Conservation (phyloP, 2,797 vertebrate species). For the Selene dorsalis region DNA sequence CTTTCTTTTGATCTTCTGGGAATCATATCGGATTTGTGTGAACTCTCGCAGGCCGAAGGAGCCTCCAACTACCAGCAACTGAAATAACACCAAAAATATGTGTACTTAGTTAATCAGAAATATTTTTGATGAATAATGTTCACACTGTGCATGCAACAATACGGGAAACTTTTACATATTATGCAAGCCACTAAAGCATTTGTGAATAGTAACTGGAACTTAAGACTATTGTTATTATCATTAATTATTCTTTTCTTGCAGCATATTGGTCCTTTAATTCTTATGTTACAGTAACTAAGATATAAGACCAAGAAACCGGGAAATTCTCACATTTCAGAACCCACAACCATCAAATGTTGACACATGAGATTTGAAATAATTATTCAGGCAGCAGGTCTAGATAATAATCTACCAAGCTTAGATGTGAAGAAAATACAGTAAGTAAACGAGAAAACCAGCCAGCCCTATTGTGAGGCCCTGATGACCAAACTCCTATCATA, state of each 20-base stretch:
- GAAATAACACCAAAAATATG: constrained; percentile 58
- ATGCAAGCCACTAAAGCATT: not conserved
- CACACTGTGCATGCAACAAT: not conserved
- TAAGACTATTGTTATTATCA: not conserved
- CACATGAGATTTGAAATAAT: too few relatives aligned
- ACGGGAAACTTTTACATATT: not conserved
- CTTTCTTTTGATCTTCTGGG: constrained; percentile 86
- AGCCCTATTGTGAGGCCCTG: not conserved
- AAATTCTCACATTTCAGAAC: not conserved
- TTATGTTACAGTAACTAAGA: not conserved
- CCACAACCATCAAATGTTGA: not conserved
- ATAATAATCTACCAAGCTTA: not conserved
- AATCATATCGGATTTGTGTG: constrained; percentile 94
- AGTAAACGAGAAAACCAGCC: not conserved
- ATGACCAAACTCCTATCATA: not conserved
- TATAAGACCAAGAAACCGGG: not conserved
- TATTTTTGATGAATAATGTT: not conserved
- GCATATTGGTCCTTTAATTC: not conserved
- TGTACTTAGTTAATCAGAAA: not conserved
- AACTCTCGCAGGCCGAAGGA: constrained; percentile 96
- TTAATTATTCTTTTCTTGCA: too few relatives aligned
- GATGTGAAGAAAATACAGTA: not conserved
- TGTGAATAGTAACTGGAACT: not conserved
- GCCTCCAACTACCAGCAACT: constrained; percentile 93
- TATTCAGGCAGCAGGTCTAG: not conserved